Evolutionary conservation across 2,888 invertebrate genomes (phyloP).

Genomic region (Rhyacophila evoluta): DNA sequence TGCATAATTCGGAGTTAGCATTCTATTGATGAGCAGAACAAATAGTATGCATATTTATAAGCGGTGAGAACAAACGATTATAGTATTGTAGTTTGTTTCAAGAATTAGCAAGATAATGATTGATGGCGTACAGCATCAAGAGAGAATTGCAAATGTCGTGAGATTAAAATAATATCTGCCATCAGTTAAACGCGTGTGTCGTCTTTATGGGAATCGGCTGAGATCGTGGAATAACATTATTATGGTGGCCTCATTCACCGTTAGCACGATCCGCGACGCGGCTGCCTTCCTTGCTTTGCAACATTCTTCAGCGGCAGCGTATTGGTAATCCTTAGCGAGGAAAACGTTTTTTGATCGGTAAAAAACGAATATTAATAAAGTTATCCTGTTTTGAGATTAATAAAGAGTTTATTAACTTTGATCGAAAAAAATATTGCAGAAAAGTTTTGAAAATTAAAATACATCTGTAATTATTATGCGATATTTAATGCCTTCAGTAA

Average conservation of each 20-base stretch:
- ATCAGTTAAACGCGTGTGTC: neutral
- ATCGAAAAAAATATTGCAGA: too few relatives aligned
- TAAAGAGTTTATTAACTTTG: too few relatives aligned
- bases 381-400: too few relatives aligned
- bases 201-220: neutral
- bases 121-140: neutral
- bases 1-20: too few relatives aligned
- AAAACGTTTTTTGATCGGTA: neutral
- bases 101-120: too few relatives aligned
- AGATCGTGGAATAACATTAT: neutral
- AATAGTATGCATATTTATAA: too few relatives aligned
- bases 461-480: too few relatives aligned
- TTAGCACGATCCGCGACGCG: neutral
- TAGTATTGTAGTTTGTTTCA: too few relatives aligned
- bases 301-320: neutral
- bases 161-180: neutral
- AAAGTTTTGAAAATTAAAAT: too few relatives aligned
- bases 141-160: constrained; percentile 4
- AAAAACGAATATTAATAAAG: too few relatives aligned
- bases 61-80: neutral
- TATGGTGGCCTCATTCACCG: constrained; percentile 26
- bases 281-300: neutral
- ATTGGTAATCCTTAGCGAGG: neutral
- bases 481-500: too few relatives aligned
- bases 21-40: too few relatives aligned